Base-by-base conservation (phyloP, 2,888 invertebrate genomes). In the Balanococcus diminutus region DNA sequence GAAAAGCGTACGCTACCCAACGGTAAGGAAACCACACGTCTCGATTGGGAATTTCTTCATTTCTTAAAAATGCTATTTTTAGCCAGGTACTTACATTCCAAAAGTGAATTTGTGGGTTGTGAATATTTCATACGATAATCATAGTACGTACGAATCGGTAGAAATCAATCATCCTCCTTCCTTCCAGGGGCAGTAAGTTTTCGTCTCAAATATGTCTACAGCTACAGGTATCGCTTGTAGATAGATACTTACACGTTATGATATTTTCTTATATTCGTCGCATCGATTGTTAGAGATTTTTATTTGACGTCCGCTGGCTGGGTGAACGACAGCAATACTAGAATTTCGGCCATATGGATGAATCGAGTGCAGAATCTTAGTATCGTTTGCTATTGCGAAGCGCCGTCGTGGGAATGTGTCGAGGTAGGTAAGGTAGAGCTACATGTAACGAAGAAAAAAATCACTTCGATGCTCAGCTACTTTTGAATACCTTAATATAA, bases 61-160 rank as follows among this genome's bases (percentile, higher is more conserved):
- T 19, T 36, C 2, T 79, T 11, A n/a, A 22, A 42, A n/a, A 28
- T 32, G 28, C n/a, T n/a, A 31, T 87, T 87, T 87, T 90, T 90
- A 94, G 94, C 96, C 96, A 87, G 96, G 96, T 87, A 94, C 95
- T 87, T 92, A 94, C 75, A 97, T 97, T 92, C 97, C 97, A 25
- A 94, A 93, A 89, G 96, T 96, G 86, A 93, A 93, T 88, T 91
- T 97, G 86, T 96, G 95, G 93, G 92, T 97, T 88, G 92, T 96
- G 88, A 94, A 95, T 89, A 92, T 96, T 87, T 92, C 92, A 46
- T 16, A 22, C 8, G 42, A 22, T 32, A 75, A 86, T 88, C 94
- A 95, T 90, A n/a, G n/a, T n/a, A 89, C 92, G 93, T 81, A 92
- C 82, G 92, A 94, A 88, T 92, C 92, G 87, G 91, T 92, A 91